These are phyloP conservation scores for Maccullochella peelii DNA, from an alignment of 2,113 vertebrate species.

Conservation along the genomic window DNA sequence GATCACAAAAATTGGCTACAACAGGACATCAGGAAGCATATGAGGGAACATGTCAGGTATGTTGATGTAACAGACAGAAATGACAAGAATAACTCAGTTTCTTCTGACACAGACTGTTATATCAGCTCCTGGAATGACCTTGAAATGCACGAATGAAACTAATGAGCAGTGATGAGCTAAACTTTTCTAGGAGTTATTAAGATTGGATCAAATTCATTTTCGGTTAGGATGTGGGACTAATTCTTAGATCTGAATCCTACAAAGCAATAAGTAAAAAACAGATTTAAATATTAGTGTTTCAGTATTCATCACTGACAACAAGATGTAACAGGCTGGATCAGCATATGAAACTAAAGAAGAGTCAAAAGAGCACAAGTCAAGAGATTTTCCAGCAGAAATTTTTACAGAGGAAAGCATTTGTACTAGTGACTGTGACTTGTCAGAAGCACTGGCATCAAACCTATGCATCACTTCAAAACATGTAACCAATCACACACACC, in stretches of 20 bases:
- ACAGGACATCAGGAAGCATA: constrained; percentile 1
- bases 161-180: constrained; percentile 13
- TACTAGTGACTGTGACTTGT: constrained; percentile 49
- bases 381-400: constrained; percentile 26
- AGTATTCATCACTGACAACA: constrained; percentile 17
- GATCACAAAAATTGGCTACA: constrained; percentile 69
- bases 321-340: background rate
- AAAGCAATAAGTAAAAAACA: background rate
- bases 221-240: background rate
- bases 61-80: constrained; percentile 43
- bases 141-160: constrained; percentile 17
- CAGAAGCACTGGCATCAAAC: constrained; percentile 52
- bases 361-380: constrained; percentile 19
- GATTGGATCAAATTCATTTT: constrained; percentile 17
- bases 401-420: constrained; percentile 35
- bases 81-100: constrained; percentile 20
- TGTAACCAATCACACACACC: constrained; percentile 41
- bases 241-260: constrained; percentile 13
- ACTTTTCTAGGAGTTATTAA: constrained; percentile 13
- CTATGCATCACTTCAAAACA: constrained; percentile 53
- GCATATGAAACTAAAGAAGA: constrained; percentile 12
- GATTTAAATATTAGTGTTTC: constrained; percentile 2
- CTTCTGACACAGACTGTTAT: constrained; percentile 17
- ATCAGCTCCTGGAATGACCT: constrained; percentile 23
- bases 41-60: constrained; percentile 35